These are phyloP conservation scores for Phrynosoma blainvillii DNA, from an alignment of 2,113 vertebrate genomes.

Conservation along the genomic window DNA sequence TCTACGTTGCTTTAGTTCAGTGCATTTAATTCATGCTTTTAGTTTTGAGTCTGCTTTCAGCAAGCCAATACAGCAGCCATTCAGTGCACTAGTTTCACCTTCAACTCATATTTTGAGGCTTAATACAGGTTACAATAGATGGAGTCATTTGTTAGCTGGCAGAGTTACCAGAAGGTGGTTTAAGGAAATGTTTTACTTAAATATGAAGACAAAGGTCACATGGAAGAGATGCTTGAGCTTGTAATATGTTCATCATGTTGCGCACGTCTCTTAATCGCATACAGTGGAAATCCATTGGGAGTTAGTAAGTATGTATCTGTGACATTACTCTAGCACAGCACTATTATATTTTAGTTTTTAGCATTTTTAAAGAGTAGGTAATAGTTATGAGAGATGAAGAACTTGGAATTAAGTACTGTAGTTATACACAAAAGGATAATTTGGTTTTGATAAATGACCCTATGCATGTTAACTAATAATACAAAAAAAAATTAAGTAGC, in stretches of 20 bases:
- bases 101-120: slow-evolving; percentile 29
- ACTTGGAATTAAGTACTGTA: slow-evolving; percentile 93
- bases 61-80: slow-evolving; percentile 22
- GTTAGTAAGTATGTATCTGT: slow-evolving; percentile 83
- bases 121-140: slow-evolving; percentile 18
- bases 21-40: background rate
- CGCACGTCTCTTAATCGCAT: slow-evolving; percentile 65
- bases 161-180: slow-evolving; percentile 65
- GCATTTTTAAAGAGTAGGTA: slow-evolving; percentile 97
- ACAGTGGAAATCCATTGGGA: slow-evolving; percentile 78
- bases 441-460: slow-evolving; percentile 98
- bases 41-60: slow-evolving; percentile 23
- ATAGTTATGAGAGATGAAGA: slow-evolving; percentile 95
- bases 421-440: slow-evolving; percentile 99
- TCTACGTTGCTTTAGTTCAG: background rate
- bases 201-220: slow-evolving; percentile 79
- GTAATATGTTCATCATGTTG: slow-evolving; percentile 66
- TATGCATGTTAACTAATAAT: slow-evolving; percentile 96
- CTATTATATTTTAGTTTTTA: slow-evolving; percentile 93
- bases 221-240: slow-evolving; percentile 58
- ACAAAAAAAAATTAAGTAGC: slow-evolving; percentile 93
- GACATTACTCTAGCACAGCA: slow-evolving; percentile 90
- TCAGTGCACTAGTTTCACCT: fast-evolving
- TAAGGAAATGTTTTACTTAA: slow-evolving; percentile 74
- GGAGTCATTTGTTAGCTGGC: slow-evolving; percentile 42